Percentiles rank a stretch among this genome's conserved stretches.
These are phyloP conservation scores for Lerema accius DNA, from an alignment of 1,140 invertebrate genomes.

Conservation along the genomic window DNA sequence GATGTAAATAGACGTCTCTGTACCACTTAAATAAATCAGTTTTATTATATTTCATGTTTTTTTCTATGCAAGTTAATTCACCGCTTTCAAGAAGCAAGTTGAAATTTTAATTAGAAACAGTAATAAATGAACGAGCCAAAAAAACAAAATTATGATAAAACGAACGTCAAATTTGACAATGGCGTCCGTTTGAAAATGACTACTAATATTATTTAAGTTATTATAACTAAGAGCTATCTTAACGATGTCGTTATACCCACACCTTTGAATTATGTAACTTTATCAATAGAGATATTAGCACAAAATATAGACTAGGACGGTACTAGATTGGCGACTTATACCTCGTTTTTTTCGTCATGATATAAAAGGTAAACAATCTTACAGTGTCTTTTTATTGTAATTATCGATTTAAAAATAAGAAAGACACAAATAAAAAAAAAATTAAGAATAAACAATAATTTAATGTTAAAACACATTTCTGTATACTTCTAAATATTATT, in stretches of 20 bases:
- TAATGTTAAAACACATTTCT: too few relatives aligned
- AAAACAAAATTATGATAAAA: neutral
- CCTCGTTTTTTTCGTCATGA: too few relatives aligned
- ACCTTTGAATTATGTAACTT: neutral
- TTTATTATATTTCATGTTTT: neutral
- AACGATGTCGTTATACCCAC: neutral
- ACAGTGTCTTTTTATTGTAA: too few relatives aligned
- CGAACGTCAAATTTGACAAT: constrained; percentile 30
- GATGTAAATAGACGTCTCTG: neutral
- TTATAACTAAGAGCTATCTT: neutral
- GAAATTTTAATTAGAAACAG: constrained; percentile 31
- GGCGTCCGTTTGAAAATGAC: constrained; percentile 5
- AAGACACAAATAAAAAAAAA: too few relatives aligned
- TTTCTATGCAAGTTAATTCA: neutral
- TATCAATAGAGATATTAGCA: constrained; percentile 14
- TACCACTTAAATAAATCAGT: neutral
- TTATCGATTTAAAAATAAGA: too few relatives aligned
- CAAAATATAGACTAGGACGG: constrained; percentile 30
- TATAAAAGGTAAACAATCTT: too few relatives aligned
- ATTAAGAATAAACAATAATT: too few relatives aligned
- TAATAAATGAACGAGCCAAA: neutral
- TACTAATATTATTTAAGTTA: neutral
- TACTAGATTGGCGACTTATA: constrained; percentile 1
- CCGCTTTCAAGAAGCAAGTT: constrained; percentile 48
- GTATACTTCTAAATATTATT: too few relatives aligned